A percentile compares a stretch with the other conserved stretches of the same genome.
These are phyloP conservation scores for Petromus typicus DNA, from an alignment of 2,113 vertebrate species.

Conservation along the genomic window DNA sequence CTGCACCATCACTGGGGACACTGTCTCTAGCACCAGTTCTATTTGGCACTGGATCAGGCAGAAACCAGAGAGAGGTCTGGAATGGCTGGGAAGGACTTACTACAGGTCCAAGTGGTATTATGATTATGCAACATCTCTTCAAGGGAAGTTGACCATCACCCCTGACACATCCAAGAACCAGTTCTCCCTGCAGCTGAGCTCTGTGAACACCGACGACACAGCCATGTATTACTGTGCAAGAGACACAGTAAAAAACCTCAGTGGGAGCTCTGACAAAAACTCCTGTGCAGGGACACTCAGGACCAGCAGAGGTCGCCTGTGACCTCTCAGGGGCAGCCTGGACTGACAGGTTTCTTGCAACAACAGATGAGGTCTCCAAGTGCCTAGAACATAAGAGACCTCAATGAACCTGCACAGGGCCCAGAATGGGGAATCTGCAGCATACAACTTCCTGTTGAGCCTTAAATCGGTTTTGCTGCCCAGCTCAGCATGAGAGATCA, in stretches of 20 bases:
- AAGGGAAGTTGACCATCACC: background rate
- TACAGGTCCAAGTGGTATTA: background rate
- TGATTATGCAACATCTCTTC: background rate
- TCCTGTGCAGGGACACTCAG: background rate
- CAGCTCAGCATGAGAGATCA: no score
- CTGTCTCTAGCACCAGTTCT: background rate
- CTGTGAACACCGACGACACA: background rate
- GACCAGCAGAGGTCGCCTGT: background rate
- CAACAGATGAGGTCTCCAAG: no score
- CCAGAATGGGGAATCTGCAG: no score
- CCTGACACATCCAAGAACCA: background rate
- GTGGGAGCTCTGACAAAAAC: background rate
- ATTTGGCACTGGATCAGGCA: background rate
- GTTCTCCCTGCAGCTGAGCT: background rate
- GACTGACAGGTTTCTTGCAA: no score
- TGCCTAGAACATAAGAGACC: no score
- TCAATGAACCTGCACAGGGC: no score
- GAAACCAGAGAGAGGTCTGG: background rate
- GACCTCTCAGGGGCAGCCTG: background rate
- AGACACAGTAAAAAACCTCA: background rate
- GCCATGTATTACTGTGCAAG: background rate
- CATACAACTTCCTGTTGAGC: no score
- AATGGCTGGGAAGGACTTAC: background rate
- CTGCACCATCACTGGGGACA: background rate
- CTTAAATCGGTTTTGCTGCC: no score